Conservation (phyloP, 92 coral and sea anemone species). For the Bergia puertoricense region DNA sequence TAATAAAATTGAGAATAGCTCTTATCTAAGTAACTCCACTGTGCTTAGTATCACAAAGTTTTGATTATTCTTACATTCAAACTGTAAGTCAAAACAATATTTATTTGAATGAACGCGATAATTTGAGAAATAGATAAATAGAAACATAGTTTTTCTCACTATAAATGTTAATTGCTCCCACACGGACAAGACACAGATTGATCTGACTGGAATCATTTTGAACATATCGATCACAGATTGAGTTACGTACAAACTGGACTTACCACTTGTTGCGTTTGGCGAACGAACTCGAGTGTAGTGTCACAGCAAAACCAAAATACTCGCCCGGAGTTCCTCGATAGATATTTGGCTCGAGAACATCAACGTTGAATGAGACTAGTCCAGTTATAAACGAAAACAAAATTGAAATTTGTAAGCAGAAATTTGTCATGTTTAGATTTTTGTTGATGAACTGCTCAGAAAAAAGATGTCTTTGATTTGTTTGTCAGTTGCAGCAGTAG, state of each 20-base stretch:
- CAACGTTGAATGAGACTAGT: conserved; percentile 59
- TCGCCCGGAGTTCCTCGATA: conserved; percentile 61
- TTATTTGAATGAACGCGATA: background rate
- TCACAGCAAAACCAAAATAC: conserved; percentile 76
- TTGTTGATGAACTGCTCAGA: background rate
- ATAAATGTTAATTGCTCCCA: background rate
- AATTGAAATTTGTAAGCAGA: conserved; percentile 9
- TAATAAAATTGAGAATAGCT: background rate
- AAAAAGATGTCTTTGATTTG: background rate
- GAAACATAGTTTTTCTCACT: background rate
- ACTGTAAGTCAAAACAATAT: background rate
- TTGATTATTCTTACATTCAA: no score
- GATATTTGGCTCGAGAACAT: conserved; percentile 56
- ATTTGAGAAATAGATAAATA: background rate
- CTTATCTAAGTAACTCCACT: no score
- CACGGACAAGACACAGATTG: background rate
- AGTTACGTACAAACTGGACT: conserved; percentile 26
- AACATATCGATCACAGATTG: background rate
- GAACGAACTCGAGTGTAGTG: conserved; percentile 43
- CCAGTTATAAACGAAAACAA: conserved; percentile 16
- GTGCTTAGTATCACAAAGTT: background rate
- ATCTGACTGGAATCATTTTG: background rate
- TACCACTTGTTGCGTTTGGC: conserved; percentile 4
- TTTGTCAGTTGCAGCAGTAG: background rate
- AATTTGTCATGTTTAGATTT: conserved; percentile 10